Percentiles rank a stretch among this genome's conserved stretches.
Evolutionary conservation across 2,888 invertebrate genomes (phyloP).

Genomic region (Exephanes ischioxanthus): DNA sequence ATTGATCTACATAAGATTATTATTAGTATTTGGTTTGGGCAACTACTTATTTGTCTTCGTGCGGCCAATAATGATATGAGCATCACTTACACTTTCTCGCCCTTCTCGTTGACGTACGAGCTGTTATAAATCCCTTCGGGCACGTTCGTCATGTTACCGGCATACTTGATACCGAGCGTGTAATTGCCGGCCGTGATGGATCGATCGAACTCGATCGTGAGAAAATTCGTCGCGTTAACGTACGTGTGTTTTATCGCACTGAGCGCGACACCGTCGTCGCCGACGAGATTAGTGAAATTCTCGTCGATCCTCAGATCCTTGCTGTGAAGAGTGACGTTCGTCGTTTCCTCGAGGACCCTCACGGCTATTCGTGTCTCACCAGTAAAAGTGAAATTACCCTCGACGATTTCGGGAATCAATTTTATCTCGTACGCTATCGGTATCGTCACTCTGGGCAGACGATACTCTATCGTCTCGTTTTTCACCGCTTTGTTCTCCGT

Average conservation of each 20-base stretch:
- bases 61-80: neutral
- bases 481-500: slow-evolving; percentile 37
- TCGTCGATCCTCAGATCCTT: slow-evolving; percentile 81
- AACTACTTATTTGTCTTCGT: neutral
- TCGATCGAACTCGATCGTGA: slow-evolving; percentile 59
- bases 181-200: slow-evolving; percentile 84
- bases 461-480: slow-evolving; percentile 78
- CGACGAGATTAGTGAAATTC: slow-evolving; percentile 73
- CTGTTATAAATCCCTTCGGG: slow-evolving; percentile 90
- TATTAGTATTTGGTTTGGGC: too few species aligned
- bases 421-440: slow-evolving; percentile 86
- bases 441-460: slow-evolving; percentile 85
- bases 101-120: slow-evolving; percentile 86
- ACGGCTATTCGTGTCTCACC: slow-evolving; percentile 69
- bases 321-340: slow-evolving; percentile 84
- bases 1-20: too few species aligned
- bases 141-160: slow-evolving; percentile 87
- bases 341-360: slow-evolving; percentile 74
- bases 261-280: slow-evolving; percentile 40
- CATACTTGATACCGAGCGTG: slow-evolving; percentile 86
- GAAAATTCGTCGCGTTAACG: slow-evolving; percentile 61
- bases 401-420: slow-evolving; percentile 85
- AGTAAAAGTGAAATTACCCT: slow-evolving; percentile 75
- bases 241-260: slow-evolving; percentile 66
- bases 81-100: slow-evolving; percentile 81